Evolutionary conservation across 92 coral and sea anemone genomes (phyloP).

Genomic region (Actinernus sp.): DNA sequence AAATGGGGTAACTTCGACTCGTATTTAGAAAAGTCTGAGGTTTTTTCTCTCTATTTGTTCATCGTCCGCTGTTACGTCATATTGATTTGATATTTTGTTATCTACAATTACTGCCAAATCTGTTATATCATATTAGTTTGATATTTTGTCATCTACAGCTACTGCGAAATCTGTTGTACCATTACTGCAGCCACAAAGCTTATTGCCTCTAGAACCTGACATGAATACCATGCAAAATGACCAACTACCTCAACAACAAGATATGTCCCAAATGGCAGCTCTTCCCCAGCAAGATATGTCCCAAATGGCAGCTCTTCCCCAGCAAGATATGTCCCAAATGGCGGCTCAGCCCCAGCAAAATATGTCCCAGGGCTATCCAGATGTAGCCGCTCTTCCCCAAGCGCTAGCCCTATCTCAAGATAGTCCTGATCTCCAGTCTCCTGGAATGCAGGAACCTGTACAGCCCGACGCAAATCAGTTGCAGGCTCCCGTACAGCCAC

Average conservation of each 20-base stretch:
- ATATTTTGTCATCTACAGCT: too few species aligned
- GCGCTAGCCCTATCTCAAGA: slow-evolving; percentile 17
- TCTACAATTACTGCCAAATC: slow-evolving; percentile 37
- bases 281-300: slow-evolving; percentile 26
- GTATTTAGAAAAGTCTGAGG: too few species aligned
- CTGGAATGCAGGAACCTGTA: not conserved
- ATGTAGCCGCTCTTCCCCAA: slow-evolving; percentile 27
- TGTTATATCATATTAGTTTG: slow-evolving; percentile 19
- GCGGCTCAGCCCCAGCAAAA: slow-evolving; percentile 50
- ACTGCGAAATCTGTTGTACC: too few species aligned
- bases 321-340: slow-evolving; percentile 28
- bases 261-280: slow-evolving; percentile 36
- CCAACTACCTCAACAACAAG: slow-evolving; percentile 47
- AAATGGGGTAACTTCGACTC: too few species aligned
- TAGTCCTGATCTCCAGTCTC: not conserved
- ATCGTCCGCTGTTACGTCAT: too few species aligned
- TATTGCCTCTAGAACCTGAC: not conserved
- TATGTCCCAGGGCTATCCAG: slow-evolving; percentile 33
- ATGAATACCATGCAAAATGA: not conserved
- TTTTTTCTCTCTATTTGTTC: too few species aligned
- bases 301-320: slow-evolving; percentile 21
- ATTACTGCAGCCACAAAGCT: too few species aligned
- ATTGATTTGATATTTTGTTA: too few species aligned
- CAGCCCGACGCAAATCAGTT: slow-evolving; percentile 4
- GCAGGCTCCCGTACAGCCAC: slow-evolving; percentile 8